Base-by-base conservation (phyloP, 2,113 vertebrate genomes). In the Thalassoma bifasciatum region DNA sequence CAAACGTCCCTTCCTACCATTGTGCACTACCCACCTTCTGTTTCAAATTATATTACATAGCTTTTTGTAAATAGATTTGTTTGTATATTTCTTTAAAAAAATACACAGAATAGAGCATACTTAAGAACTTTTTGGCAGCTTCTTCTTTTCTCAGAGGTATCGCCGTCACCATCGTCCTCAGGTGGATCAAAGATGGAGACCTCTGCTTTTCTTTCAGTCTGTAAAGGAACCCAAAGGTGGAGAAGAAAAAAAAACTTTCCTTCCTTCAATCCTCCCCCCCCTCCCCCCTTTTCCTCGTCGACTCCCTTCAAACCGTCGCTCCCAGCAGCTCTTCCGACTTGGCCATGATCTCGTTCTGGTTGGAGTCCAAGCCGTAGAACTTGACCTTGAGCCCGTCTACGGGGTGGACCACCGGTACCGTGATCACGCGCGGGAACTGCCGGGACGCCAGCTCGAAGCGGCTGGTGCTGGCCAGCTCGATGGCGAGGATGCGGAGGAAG, bases 281-380 rank as follows among this genome's bases (percentile, higher is more conserved):
- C 49, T 16, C 54, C 30, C 6, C 40, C 11, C 50, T 17, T 37
- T 10, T 21, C 21, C 56, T 46, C 42, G 0, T 57, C 21, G 19
- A 14, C 53, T 7, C 63, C 37, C 22, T 34, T 73, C 94, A 98
- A 88, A 99, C 97, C 0, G 97, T 95, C 1, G 97, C 96, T 0
- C 96, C 97, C 82, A 98, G 84, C 90, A 98, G 94, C 89, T 96
- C 94, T 26, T 98, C 96, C 0, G 96, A 92, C 86, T 98, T 98
- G 4, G 96, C 95, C 93, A 97, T 94, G 88, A 99, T 99, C 93
- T 99, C 96, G 7, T 99, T 99, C 95, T 99, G 98, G 91, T 99
- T 99, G 82, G 98, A 98, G 94, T 99, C 97, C 84, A 99, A 92
- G 90, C 98, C 98, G 0, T 95, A 99, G 92, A 99, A 99, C 79